phyloP scores from a whole-genome alignment of 2,888 invertebrate species.

The Pollenia labialis region DNA sequence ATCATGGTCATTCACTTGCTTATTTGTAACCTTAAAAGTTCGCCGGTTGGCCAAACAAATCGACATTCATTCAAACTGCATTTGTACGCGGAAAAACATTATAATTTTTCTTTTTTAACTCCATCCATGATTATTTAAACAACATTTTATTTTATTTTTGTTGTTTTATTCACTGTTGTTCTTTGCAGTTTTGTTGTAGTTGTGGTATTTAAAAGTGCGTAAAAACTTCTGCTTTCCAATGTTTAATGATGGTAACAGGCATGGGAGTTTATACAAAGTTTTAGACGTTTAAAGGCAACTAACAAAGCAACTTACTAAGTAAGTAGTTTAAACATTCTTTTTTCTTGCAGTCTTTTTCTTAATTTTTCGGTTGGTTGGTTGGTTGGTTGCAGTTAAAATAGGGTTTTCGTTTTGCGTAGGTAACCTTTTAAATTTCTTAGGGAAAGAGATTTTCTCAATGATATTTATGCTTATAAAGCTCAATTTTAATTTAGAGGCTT shows the following conservation, averaged over 20 bases:
- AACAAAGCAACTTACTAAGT: constrained; percentile 33
- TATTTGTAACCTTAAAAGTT: constrained; percentile 59
- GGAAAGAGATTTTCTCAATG: too few species aligned
- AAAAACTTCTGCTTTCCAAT: constrained; percentile 61
- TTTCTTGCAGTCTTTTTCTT: constrained; percentile 11
- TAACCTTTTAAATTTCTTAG: background rate
- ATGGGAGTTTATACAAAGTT: constrained; percentile 1
- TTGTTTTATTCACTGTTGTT: constrained; percentile 26
- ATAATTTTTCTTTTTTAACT: constrained; percentile 52
- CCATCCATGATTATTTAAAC: constrained; percentile 63
- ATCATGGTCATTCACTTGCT: constrained; percentile 72
- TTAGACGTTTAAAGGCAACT: constrained; percentile 4
- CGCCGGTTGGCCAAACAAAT: background rate
- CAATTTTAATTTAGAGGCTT: too few species aligned
- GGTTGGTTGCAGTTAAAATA: background rate
- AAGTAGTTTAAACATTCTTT: constrained; percentile 56
- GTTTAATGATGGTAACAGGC: constrained; percentile 52
- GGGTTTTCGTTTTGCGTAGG: constrained; percentile 25
- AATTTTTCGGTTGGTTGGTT: constrained; percentile 57
- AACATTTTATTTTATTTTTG: constrained; percentile 47
- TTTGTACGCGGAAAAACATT: constrained; percentile 1
- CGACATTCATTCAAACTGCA: constrained; percentile 51
- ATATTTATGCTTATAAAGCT: too few species aligned
- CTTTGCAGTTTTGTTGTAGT: background rate
- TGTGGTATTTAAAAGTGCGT: constrained; percentile 66